These are phyloP conservation scores for Sesia bembeciformis DNA, from an alignment of 2,888 invertebrate species.

Conservation along the genomic window DNA sequence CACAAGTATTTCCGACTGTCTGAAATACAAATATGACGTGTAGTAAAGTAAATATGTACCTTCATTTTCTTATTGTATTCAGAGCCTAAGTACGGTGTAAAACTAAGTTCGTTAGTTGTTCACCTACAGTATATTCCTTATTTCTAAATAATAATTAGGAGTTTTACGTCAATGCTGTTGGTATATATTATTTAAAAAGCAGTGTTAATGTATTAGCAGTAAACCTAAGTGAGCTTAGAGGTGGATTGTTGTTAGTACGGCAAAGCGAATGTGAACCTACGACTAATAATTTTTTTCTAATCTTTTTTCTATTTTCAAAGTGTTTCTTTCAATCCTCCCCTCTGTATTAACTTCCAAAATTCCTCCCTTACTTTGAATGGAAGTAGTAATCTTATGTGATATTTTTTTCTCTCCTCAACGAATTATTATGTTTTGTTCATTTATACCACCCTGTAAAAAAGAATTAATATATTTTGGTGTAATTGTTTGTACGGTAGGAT, in stretches of 20 bases:
- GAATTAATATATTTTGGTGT: slow-evolving; percentile 24
- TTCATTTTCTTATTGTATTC: too few relatives aligned
- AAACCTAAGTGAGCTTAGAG: slow-evolving; percentile 13
- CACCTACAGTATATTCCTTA: too few relatives aligned
- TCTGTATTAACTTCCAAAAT: neutral
- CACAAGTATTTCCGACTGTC: too few relatives aligned
- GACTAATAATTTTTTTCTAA: neutral
- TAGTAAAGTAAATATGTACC: too few relatives aligned
- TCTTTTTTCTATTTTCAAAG: neutral
- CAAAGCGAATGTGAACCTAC: slow-evolving; percentile 24
- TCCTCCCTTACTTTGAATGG: neutral
- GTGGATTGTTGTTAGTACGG: slow-evolving; percentile 39
- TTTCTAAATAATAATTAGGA: too few relatives aligned
- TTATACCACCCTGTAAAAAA: slow-evolving; percentile 59
- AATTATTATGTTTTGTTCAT: slow-evolving; percentile 26
- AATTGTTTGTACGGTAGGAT: too few relatives aligned
- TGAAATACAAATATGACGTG: too few relatives aligned
- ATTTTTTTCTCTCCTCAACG: neutral
- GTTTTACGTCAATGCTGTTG: too few relatives aligned
- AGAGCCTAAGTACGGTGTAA: too few relatives aligned
- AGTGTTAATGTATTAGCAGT: neutral
- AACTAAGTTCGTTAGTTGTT: too few relatives aligned
- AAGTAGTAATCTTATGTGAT: neutral
- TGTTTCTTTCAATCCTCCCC: neutral
- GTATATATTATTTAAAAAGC: neutral